Percentiles rank a stretch among this genome's conserved stretches.
These are phyloP conservation scores for Diplosoma virens DNA, from an alignment of 23 tunicate species.

Conservation along the genomic window DNA sequence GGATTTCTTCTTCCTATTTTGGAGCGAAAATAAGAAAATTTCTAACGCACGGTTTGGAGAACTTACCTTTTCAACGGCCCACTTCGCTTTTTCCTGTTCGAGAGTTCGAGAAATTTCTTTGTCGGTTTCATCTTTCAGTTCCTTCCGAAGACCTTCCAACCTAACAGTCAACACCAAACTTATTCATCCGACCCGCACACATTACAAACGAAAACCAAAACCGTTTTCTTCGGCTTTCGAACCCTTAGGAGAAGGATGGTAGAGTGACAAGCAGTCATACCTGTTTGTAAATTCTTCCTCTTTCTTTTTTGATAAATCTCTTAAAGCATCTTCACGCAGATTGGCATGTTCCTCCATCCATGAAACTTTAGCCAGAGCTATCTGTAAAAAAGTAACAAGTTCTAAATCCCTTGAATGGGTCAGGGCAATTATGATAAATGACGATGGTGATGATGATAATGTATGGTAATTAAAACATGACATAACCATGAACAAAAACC, in stretches of 20 bases:
- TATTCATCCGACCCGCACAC: too few species aligned
- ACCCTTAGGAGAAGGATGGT: neutral
- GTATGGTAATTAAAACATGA: too few species aligned
- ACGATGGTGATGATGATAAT: too few species aligned
- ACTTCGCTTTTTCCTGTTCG: conserved; percentile 12
- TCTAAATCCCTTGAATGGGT: too few species aligned
- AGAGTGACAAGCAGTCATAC: conserved; percentile 10
- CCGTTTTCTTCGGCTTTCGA: too few species aligned
- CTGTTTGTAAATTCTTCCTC: conserved; percentile 44
- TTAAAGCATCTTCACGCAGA: conserved; percentile 8
- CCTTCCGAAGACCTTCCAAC: neutral
- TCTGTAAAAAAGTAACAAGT: neutral
- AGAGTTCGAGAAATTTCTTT: neutral
- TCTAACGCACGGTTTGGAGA: neutral
- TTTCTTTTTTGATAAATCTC: conserved; percentile 48
- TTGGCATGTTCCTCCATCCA: conserved; percentile 42
- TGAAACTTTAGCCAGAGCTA: conserved; percentile 23
- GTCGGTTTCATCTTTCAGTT: neutral
- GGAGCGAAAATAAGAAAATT: neutral
- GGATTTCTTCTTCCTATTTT: conserved; percentile 59
- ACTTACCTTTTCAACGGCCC: conserved; percentile 20
- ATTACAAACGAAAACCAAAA: too few species aligned
- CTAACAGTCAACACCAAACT: neutral
- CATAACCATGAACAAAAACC: too few species aligned
- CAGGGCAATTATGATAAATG: too few species aligned